A percentile compares a stretch with the other conserved stretches of the same genome.
Conservation (phyloP, 2,113 vertebrate species). For the Leuciscus idus region DNA sequence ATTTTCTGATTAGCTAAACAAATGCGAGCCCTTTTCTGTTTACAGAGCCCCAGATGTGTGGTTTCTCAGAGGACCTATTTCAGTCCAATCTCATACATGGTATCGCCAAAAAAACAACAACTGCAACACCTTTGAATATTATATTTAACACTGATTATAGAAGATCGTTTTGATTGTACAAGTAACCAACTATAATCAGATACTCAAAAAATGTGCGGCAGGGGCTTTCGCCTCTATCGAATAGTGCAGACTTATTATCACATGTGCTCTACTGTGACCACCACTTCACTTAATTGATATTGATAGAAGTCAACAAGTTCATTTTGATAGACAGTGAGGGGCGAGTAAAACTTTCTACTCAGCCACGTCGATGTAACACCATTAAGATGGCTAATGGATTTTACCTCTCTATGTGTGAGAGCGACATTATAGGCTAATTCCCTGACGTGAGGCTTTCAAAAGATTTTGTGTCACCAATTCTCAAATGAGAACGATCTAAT, state of each 20-base stretch:
- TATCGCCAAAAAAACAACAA: not conserved
- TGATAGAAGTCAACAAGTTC: conserved; percentile 10
- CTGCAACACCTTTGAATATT: not conserved
- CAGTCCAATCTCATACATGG: not conserved
- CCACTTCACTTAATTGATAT: too few species aligned
- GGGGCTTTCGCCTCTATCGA: too few species aligned
- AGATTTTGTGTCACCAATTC: conserved; percentile 50
- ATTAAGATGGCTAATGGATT: conserved; percentile 56
- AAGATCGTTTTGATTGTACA: not conserved
- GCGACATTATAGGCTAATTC: conserved; percentile 39
- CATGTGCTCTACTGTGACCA: not conserved
- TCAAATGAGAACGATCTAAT: conserved; percentile 38
- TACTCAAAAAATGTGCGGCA: not conserved
- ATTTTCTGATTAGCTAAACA: not conserved
- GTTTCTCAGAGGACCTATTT: not conserved
- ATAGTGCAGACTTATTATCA: not conserved
- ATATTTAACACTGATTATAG: not conserved
- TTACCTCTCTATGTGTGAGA: conserved; percentile 40
- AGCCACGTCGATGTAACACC: conserved; percentile 46
- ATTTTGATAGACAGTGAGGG: conserved; percentile 18
- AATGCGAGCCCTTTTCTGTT: not conserved
- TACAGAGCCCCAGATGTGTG: not conserved
- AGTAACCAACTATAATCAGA: not conserved
- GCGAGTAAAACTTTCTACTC: conserved; percentile 30
- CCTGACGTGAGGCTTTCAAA: conserved; percentile 50